Percentiles rank a stretch among this genome's conserved stretches.
Evolutionary conservation across 2,113 vertebrate genomes (phyloP).

Genomic region (Cephalopholis sonnerati): DNA sequence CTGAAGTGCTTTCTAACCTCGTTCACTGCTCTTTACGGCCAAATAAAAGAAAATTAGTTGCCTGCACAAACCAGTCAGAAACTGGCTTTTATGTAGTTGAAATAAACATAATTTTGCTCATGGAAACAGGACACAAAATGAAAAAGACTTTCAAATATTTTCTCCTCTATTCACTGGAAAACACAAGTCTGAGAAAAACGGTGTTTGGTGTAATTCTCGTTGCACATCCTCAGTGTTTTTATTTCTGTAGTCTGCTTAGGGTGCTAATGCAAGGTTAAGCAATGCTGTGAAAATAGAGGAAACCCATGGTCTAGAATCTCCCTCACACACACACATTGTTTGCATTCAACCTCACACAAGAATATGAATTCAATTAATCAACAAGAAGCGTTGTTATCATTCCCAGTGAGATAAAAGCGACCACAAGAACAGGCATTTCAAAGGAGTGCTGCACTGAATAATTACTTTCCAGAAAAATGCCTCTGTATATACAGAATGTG

Average conservation of each 20-base stretch:
- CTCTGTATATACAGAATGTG: not conserved
- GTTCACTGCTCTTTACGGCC: conserved; percentile 38
- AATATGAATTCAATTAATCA: conserved; percentile 62
- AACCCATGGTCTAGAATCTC: not conserved
- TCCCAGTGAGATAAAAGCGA: conserved; percentile 39
- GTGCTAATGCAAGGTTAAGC: conserved; percentile 6
- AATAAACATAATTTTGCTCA: not conserved
- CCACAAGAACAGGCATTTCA: conserved; percentile 34
- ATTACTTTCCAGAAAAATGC: conserved; percentile 48
- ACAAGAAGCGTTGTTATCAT: conserved; percentile 53
- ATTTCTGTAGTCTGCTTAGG: too few relatives aligned
- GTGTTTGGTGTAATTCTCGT: not conserved
- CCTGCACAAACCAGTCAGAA: conserved; percentile 7
- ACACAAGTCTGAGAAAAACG: not conserved
- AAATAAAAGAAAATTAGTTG: conserved; percentile 49
- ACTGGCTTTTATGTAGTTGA: not conserved
- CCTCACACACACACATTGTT: not conserved
- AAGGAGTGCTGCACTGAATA: conserved; percentile 42
- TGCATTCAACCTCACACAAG: conserved; percentile 10
- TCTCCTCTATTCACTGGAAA: not conserved
- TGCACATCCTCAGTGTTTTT: not conserved
- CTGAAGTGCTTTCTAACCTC: conserved; percentile 66
- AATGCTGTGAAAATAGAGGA: conserved; percentile 12
- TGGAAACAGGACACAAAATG: not conserved
- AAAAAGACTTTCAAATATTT: not conserved